Conservation (phyloP, 1,140 invertebrate genomes). For the Leptinotarsa defecta region DNA sequence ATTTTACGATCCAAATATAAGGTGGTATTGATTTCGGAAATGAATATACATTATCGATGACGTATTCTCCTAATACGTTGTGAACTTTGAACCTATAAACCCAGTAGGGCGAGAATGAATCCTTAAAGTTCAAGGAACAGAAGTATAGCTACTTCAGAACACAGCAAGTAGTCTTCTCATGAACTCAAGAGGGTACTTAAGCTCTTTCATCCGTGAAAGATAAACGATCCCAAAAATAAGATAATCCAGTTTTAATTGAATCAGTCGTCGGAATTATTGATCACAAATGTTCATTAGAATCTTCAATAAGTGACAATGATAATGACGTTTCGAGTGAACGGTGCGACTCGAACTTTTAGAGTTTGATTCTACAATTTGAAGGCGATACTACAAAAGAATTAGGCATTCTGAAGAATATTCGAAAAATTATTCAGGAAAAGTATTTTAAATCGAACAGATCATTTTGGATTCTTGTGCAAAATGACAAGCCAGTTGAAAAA, state of each 20-base stretch:
- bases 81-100: background rate
- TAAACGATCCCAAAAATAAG: constrained; percentile 39
- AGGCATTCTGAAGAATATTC: too few relatives aligned
- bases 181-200: constrained; percentile 21
- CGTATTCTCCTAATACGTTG: background rate
- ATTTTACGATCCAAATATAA: too few relatives aligned
- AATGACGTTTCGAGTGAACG: constrained; percentile 34
- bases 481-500: too few relatives aligned
- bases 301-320: constrained; percentile 37
- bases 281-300: constrained; percentile 35
- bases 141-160: background rate
- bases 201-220: constrained; percentile 34
- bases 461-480: too few relatives aligned
- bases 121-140: background rate
- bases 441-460: too few relatives aligned
- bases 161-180: background rate
- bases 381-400: background rate
- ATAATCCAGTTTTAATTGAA: constrained; percentile 37
- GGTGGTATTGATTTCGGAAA: too few relatives aligned
- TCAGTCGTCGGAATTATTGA: constrained; percentile 33
- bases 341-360: constrained; percentile 29
- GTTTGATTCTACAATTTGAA: constrained; percentile 27
- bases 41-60: too few relatives aligned
- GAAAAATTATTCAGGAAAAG: too few relatives aligned
- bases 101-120: background rate